Percentiles rank a stretch among this genome's conserved stretches.
Conservation (phyloP, 1,140 invertebrate species). For the Armadillidium nasatum region DNA sequence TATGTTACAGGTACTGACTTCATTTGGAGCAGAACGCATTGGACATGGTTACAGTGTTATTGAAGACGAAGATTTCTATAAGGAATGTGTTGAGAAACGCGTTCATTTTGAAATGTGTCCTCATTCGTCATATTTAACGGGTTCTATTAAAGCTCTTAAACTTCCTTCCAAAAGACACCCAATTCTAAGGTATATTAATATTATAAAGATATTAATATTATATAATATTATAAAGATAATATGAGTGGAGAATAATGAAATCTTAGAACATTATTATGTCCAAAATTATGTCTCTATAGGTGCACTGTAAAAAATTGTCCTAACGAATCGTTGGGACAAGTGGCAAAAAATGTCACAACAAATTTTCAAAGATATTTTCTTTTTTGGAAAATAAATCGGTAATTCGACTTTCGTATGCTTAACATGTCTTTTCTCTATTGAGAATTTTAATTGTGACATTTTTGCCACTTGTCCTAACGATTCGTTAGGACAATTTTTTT, state of each 20-base stretch:
- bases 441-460: too few species aligned
- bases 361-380: too few species aligned
- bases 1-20: slow-evolving; percentile 53
- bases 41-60: slow-evolving; percentile 60
- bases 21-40: slow-evolving; percentile 56
- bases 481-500: too few species aligned
- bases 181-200: slow-evolving; percentile 24
- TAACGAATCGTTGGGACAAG: background rate
- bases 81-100: slow-evolving; percentile 47
- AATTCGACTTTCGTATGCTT: too few species aligned
- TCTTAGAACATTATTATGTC: slow-evolving; percentile 10
- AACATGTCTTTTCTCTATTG: too few species aligned
- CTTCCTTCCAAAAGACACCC: slow-evolving; percentile 35
- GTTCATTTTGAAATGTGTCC: slow-evolving; percentile 60
- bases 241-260: too few species aligned
- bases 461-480: too few species aligned
- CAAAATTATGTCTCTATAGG: slow-evolving; percentile 10
- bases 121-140: slow-evolving; percentile 57
- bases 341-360: too few species aligned
- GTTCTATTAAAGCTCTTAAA: slow-evolving; percentile 49
- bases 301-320: background rate
- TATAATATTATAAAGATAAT: too few species aligned
- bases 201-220: too few species aligned
- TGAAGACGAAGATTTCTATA: slow-evolving; percentile 54
- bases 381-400: too few species aligned